Percentiles rank a stretch among this genome's conserved stretches.
phyloP scores from a whole-genome alignment of 2,113 vertebrate species.

The Redunca redunca region DNA sequence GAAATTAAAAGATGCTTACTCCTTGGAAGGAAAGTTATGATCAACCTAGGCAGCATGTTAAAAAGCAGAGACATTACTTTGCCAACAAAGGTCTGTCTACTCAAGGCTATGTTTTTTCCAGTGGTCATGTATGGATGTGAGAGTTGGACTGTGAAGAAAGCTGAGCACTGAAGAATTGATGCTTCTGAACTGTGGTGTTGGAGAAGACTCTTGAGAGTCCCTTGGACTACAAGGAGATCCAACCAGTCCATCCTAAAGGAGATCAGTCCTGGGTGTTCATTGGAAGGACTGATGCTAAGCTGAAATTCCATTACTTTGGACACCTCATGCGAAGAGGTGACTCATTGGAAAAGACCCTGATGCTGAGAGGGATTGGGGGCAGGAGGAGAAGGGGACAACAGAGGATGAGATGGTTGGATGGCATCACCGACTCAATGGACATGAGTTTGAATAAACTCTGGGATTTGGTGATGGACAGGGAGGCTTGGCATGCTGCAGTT shows the following conservation, averaged over 20 bases:
- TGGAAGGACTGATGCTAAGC: background rate
- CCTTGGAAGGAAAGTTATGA: background rate
- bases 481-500: fast-evolving
- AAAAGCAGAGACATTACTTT: background rate
- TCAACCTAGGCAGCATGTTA: background rate
- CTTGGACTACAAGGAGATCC: background rate
- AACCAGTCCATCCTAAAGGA: background rate
- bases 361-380: background rate
- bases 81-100: background rate
- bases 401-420: background rate
- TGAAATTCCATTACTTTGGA: background rate
- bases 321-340: background rate
- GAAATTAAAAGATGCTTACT: background rate
- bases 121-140: background rate
- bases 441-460: background rate
- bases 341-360: background rate
- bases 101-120: background rate
- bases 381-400: background rate
- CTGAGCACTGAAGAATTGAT: fast-evolving
- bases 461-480: background rate
- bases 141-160: background rate
- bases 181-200: background rate
- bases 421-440: background rate
- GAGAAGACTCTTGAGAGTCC: background rate
- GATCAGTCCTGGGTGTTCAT: background rate